phyloP scores from a whole-genome alignment of 2,113 vertebrate species.

The Dicerorhinus sumatrensis region DNA sequence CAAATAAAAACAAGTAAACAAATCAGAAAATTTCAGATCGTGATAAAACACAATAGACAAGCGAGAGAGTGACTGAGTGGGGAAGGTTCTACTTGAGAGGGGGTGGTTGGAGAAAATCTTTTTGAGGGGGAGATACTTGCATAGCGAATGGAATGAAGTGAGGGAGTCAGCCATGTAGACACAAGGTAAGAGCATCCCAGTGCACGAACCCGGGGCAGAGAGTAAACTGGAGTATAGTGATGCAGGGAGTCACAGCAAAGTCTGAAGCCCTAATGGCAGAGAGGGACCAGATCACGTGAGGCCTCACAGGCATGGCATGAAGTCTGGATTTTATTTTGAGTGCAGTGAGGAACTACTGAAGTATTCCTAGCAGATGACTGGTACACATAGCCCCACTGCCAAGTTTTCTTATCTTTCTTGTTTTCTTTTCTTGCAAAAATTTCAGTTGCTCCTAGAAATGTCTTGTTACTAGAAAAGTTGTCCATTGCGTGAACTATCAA shows the following conservation, averaged over 20 bases:
- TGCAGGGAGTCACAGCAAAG: neutral
- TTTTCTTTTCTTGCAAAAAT: neutral
- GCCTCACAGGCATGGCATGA: neutral
- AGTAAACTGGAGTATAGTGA: neutral
- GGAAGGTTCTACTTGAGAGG: neutral
- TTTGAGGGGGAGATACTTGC: neutral
- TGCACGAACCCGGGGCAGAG: neutral
- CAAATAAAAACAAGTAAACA: conserved; percentile 21
- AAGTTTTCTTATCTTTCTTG: neutral
- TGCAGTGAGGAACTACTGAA: neutral
- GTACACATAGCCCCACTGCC: neutral
- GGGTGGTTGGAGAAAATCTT: neutral
- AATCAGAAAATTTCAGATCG: conserved; percentile 5
- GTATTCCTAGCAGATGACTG: neutral
- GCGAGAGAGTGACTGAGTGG: neutral
- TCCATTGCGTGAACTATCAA: neutral
- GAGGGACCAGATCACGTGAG: neutral
- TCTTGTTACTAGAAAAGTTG: neutral
- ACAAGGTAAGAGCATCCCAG: neutral
- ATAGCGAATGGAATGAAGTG: neutral
- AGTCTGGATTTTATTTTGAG: neutral
- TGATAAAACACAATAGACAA: neutral
- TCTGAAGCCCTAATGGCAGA: neutral
- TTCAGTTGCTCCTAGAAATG: neutral
- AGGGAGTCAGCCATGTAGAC: neutral